Evolutionary conservation across 1,140 invertebrate genomes (phyloP).

Genomic region (Drosophila auraria): DNA sequence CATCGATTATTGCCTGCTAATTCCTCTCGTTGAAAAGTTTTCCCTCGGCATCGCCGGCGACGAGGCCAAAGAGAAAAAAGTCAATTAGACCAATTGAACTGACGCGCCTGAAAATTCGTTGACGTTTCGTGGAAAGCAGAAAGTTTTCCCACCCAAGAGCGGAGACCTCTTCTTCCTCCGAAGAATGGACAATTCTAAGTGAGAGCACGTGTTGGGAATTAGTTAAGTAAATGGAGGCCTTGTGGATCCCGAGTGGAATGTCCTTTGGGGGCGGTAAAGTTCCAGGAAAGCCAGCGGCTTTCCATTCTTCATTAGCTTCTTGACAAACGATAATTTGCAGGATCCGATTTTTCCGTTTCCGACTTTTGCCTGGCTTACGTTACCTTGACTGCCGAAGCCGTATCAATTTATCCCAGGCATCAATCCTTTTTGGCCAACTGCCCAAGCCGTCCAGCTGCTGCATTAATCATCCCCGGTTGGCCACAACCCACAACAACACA

Average conservation of each 20-base stretch:
- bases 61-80: constrained; percentile 52
- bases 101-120: constrained; percentile 44
- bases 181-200: constrained; percentile 43
- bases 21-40: constrained; percentile 57
- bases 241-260: constrained; percentile 7
- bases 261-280: constrained; percentile 8
- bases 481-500: constrained; percentile 45
- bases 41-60: neutral
- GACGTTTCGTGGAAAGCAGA: constrained; percentile 57
- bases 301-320: constrained; percentile 40
- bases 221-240: constrained; percentile 44
- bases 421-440: constrained; percentile 69
- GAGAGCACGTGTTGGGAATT: constrained; percentile 63
- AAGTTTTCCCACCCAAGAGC: constrained; percentile 45
- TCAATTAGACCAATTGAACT: constrained; percentile 79
- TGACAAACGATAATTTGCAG: constrained; percentile 30
- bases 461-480: constrained; percentile 71
- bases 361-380: constrained; percentile 26
- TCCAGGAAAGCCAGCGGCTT: neutral
- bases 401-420: constrained; percentile 51
- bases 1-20: constrained; percentile 78
- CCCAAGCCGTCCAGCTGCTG: constrained; percentile 60
- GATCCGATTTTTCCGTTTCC: constrained; percentile 20
- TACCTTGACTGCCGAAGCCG: constrained; percentile 23
- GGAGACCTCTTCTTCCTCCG: neutral